Percentiles rank a stretch among this genome's conserved stretches.
Evolutionary conservation across 2,888 invertebrate species (phyloP).

Genomic region (Strigamia maritima): DNA sequence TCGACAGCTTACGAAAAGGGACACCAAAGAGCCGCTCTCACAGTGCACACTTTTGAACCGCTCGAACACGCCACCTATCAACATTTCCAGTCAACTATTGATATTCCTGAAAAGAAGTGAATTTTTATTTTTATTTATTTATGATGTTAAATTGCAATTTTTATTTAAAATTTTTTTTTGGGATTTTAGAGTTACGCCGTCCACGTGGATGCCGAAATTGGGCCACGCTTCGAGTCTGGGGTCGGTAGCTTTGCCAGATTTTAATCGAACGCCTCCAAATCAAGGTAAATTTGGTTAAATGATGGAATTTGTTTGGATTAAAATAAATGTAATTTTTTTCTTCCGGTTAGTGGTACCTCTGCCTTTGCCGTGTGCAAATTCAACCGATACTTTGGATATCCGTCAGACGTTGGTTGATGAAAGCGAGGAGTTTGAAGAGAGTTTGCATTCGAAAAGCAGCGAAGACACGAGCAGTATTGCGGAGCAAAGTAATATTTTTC

Average conservation of each 20-base stretch:
- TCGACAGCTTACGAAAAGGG: constrained; percentile 87
- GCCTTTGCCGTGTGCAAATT: no score
- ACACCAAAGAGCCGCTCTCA: constrained; percentile 77
- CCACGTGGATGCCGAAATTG: no score
- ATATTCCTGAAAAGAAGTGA: not conserved
- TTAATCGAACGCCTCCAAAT: constrained; percentile 50
- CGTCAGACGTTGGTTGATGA: no score
- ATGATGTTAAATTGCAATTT: no score
- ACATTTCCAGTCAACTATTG: not conserved
- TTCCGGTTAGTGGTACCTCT: not conserved
- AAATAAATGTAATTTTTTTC: not conserved
- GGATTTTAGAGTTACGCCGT: no score
- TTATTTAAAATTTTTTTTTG: no score
- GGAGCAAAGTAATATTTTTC: no score
- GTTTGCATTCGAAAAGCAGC: no score
- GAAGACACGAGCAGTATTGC: no score
- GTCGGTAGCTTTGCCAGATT: constrained; percentile 47
- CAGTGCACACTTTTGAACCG: constrained; percentile 82
- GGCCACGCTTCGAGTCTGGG: no score
- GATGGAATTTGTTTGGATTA: not conserved
- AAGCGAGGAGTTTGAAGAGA: no score
- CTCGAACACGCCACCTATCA: constrained; percentile 56
- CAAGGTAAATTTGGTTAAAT: constrained; percentile 48
- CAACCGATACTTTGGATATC: no score
- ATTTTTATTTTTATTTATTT: not conserved